Evolutionary conservation across 2,113 vertebrate genomes (phyloP).

Genomic region (Plotosus lineatus): DNA sequence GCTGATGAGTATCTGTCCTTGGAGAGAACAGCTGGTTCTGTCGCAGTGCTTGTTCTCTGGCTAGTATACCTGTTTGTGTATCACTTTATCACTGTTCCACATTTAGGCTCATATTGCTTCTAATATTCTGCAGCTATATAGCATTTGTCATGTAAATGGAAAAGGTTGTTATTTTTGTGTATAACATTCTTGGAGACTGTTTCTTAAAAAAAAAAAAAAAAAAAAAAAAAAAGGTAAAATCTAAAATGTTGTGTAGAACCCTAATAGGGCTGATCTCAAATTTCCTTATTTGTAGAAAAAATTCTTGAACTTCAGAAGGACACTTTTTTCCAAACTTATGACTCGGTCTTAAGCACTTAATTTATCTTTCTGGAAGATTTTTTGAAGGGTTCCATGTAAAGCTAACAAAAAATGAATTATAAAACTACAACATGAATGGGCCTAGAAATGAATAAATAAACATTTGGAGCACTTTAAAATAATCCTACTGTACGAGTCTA

Average conservation of each 20-base stretch:
- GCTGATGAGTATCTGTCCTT: conserved; percentile 40
- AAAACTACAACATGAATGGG: neutral
- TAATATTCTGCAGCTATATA: neutral
- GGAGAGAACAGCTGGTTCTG: conserved; percentile 37
- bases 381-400: neutral
- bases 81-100: neutral
- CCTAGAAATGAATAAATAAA: neutral
- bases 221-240: neutral
- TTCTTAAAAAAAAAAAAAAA: no score
- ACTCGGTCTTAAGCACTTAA: neutral
- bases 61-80: neutral
- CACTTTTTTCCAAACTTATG: neutral
- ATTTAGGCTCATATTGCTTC: neutral
- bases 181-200: neutral
- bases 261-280: no score
- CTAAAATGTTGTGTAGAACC: neutral
- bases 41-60: neutral
- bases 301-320: neutral
- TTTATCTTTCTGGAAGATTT: neutral
- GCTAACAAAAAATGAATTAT: neutral
- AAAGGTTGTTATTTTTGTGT: neutral
- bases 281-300: neutral
- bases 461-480: neutral
- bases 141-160: neutral
- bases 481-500: neutral